Evolutionary conservation across 2,113 vertebrate genomes (phyloP), one percentile per base, ranked within the genome.

Genomic region (Larimichthys polyactis): DNA sequence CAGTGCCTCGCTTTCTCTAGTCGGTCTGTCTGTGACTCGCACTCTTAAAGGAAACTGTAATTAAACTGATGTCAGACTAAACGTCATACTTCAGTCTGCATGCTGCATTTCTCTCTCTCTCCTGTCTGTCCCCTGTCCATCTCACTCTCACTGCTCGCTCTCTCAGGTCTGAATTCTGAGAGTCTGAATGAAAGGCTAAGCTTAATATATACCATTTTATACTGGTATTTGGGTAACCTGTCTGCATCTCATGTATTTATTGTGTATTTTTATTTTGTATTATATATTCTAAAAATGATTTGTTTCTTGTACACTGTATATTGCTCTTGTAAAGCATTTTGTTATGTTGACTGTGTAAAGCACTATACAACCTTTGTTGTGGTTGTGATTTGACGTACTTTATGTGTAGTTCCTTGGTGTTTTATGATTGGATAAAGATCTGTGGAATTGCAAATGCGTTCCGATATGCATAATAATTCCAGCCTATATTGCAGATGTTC

Each of bases 61-160:
- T 89, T 89, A 63, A 44, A 80, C 82, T 68, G 84, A 90, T 87
- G 90, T 90, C 84, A 82, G 70, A 64, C 54, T 75, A 71, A 59
- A 84, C 49, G 55, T 68, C 60, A 74, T 36, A 51, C 63, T 55
- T 57, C 12, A 65, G 24, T 27, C 84, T 54, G 32, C 40, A 44
- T 24, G 54, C 62, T 66, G 14, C 60, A 55, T 14, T 8, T 65
- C n/a, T 15, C 14, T 46, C 12, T 59, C 14, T 20, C 1, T 36
- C 20, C 24, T 62, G 27, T 71, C 15, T 60, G 2, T 17, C 36
- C 10, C 29, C 64, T 54, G 32, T n/a, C 62, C 51, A 46, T 58
- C 11, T 27, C 17, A 16, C 36, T 40, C 36, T 40, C 36, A 40
- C 36, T 40, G 36, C 36, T 40, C 7, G 36, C 36, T 40, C 36